Base-by-base conservation (phyloP, 1,140 invertebrate species). In the Ceratina australensis region DNA sequence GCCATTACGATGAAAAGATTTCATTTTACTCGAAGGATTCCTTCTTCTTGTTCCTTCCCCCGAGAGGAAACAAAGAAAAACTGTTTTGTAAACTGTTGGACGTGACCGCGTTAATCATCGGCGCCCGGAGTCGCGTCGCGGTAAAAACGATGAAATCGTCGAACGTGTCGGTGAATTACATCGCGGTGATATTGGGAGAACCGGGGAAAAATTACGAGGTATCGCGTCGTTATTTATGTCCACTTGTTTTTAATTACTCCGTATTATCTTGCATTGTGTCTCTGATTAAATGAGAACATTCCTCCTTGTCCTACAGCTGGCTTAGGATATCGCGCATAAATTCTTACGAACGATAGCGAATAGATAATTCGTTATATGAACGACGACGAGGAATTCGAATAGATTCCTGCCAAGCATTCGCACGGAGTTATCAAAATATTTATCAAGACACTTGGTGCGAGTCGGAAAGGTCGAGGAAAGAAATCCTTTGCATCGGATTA, bases 211-310 rank as follows among this genome's bases (percentile, higher is more conserved):
- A 49, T 63, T 60, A 42, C 33, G 47, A 18, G 47, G 13, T 3
- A 60, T n/a, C 33, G 33, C 60, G 60, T 26, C n/a, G 49, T 56
- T 57, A 66, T 75, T 68, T 68, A 75, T 18, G 24, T 24, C 50
- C 64, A 68, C 49, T 75, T 75, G 68, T 33, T 49, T 68, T 49
- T 59, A 50, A 68, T 59, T 67, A 68, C 24, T 54, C 10, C n/a
- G 0, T 20, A 22, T 56, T 42, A 12, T 50, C 20, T 59, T 33
- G 50, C 7, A 49, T 42, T 68, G 49, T 22, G 47, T 28, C 22
- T 33, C 24, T 76, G 33, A 60, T 66, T 64, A 28, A 10, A 54
- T 16, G 24, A 28, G n/a, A 12, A 7, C 4, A 66, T 33, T 12
- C 57, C 10, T 2, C 5, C n/a, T 20, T 28, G 13, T n/a, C 8